Evolutionary conservation across 1,140 invertebrate genomes (phyloP).

Genomic region (Diorhabda carinulata): DNA sequence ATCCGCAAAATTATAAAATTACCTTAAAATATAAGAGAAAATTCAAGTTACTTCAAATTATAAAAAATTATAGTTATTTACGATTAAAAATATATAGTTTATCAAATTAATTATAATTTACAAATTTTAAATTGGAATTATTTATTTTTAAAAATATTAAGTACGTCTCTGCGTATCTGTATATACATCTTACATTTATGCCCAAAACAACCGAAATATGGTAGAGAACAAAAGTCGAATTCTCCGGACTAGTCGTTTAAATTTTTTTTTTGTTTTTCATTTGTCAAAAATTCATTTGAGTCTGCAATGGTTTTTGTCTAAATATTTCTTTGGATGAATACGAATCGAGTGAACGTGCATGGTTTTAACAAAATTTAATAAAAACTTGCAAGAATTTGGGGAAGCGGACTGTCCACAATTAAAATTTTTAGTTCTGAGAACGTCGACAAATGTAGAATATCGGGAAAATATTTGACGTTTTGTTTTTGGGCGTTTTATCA

Average conservation of each 20-base stretch:
- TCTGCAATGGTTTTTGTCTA: slow-evolving; percentile 38
- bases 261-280: slow-evolving; percentile 20
- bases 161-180: too few relatives aligned
- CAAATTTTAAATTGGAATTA: too few relatives aligned
- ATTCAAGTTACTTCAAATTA: too few relatives aligned
- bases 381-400: slow-evolving; percentile 37
- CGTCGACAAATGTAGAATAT: slow-evolving; percentile 23
- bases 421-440: slow-evolving; percentile 30
- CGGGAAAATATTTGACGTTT: slow-evolving; percentile 14
- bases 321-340: slow-evolving; percentile 41
- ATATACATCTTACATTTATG: slow-evolving; percentile 10
- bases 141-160: too few relatives aligned
- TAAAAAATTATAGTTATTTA: too few relatives aligned
- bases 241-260: slow-evolving; percentile 8
- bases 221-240: slow-evolving; percentile 11
- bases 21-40: too few relatives aligned
- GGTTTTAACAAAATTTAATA: slow-evolving; percentile 39
- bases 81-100: too few relatives aligned
- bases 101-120: too few relatives aligned
- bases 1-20: too few relatives aligned
- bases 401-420: slow-evolving; percentile 30
- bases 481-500: slow-evolving; percentile 15
- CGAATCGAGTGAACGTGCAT: slow-evolving; percentile 30
- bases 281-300: slow-evolving; percentile 38
- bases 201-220: slow-evolving; percentile 17